Conservation (phyloP, 2,113 vertebrate genomes). For the Girardinichthys multiradiatus region DNA sequence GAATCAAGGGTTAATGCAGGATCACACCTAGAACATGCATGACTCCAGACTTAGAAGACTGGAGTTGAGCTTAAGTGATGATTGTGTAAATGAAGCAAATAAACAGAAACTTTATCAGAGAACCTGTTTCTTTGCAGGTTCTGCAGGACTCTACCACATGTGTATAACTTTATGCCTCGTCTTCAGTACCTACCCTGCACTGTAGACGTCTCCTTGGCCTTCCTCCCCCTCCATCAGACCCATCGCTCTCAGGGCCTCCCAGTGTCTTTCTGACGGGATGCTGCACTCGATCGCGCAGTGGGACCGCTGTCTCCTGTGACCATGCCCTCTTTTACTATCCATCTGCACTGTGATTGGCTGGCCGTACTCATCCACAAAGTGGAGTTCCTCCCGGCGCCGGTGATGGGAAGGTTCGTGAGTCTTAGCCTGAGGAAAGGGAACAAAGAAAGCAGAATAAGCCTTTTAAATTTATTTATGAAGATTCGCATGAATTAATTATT, state of each 20-base stretch:
- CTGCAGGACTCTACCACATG: background rate
- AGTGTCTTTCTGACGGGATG: conserved; percentile 58
- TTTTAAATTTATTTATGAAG: no score
- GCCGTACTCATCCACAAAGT: conserved; percentile 71
- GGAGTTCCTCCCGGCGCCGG: conserved; percentile 56
- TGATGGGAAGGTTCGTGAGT: conserved; percentile 47
- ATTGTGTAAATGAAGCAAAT: no score
- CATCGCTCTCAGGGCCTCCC: conserved; percentile 71
- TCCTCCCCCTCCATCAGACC: conserved; percentile 66
- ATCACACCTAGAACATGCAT: no score
- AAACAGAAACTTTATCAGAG: no score
- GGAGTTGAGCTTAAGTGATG: no score
- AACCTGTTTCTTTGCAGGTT: background rate
- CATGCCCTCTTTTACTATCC: conserved; percentile 49
- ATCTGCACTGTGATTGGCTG: conserved; percentile 66
- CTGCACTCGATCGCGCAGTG: conserved; percentile 43
- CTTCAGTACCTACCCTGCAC: conserved; percentile 46
- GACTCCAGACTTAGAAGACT: no score
- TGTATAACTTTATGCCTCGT: background rate
- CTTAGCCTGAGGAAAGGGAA: conserved; percentile 42
- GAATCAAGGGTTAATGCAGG: no score
- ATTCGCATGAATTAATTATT: no score
- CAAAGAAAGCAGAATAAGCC: fast-evolving
- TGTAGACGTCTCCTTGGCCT: conserved; percentile 37
- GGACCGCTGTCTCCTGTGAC: conserved; percentile 49